Evolutionary conservation across 1,140 invertebrate species (phyloP).

Genomic region (Pissodes strobi): DNA sequence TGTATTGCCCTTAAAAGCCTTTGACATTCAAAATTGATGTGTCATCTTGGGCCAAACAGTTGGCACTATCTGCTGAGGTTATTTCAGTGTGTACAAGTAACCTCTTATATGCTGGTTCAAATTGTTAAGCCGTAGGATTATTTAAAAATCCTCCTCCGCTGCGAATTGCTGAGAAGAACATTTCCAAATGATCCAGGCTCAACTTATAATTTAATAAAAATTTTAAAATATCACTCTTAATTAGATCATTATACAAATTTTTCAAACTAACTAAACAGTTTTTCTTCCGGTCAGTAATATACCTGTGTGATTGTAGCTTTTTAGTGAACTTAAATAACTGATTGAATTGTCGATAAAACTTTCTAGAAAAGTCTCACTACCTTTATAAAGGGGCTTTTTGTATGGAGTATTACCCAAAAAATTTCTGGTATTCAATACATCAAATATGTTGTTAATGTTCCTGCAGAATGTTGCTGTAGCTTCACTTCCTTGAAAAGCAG

Average conservation of each 20-base stretch:
- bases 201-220: constrained; percentile 52
- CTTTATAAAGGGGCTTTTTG: constrained; percentile 24
- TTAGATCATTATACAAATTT: constrained; percentile 41
- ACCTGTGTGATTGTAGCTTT: constrained; percentile 21
- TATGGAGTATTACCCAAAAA: constrained; percentile 31
- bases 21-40: no score
- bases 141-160: constrained; percentile 50
- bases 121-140: constrained; percentile 51
- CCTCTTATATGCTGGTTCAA: constrained; percentile 41
- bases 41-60: no score
- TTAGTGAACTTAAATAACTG: not conserved
- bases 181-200: constrained; percentile 54
- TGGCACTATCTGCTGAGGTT: not conserved
- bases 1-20: no score
- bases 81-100: constrained; percentile 28
- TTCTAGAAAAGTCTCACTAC: constrained; percentile 28
- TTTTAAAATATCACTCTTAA: constrained; percentile 32
- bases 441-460: constrained; percentile 47
- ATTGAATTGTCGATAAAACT: constrained; percentile 6
- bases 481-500: constrained; percentile 37
- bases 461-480: constrained; percentile 42
- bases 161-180: constrained; percentile 50
- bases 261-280: constrained; percentile 41
- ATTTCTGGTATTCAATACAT: constrained; percentile 47
- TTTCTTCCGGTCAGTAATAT: constrained; percentile 31